A percentile compares a stretch with the other conserved stretches of the same genome.
Evolutionary conservation across 2,888 invertebrate genomes (phyloP).

Genomic region (Drosophila paucipuncta): DNA sequence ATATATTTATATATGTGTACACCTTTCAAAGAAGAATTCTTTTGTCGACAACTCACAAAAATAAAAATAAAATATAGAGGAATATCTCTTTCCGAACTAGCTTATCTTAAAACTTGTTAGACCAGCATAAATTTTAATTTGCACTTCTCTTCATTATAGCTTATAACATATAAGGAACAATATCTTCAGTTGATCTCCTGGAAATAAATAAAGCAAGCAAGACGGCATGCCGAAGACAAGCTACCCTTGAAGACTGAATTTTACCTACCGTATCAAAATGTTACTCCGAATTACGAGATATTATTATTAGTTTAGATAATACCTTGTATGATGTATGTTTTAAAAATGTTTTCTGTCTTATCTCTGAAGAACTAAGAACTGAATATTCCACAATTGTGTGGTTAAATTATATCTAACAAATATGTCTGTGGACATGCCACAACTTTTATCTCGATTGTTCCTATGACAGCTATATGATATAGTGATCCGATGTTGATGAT

Average conservation of each 20-base stretch:
- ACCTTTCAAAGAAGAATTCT: not conserved
- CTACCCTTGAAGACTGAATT: not conserved
- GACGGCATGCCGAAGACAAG: not conserved
- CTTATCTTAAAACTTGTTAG: not conserved
- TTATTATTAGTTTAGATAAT: not conserved
- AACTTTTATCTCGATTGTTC: not conserved
- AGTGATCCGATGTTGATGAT: not conserved
- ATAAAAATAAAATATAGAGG: not conserved
- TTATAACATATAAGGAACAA: too few relatives aligned
- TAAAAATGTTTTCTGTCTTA: not conserved
- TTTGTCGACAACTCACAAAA: not conserved
- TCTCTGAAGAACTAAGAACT: not conserved
- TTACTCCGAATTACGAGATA: not conserved
- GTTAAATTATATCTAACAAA: not conserved
- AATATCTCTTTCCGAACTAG: not conserved
- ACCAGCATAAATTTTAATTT: not conserved
- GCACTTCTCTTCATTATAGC: too few relatives aligned
- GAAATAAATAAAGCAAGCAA: not conserved
- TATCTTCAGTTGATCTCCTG: not conserved
- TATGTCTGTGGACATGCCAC: not conserved
- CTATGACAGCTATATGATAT: not conserved
- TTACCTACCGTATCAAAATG: rapidly evolving
- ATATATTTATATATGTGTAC: not conserved
- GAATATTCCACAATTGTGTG: not conserved
- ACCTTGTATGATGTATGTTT: not conserved